phyloP scores from a whole-genome alignment of 2,888 invertebrate genomes.

The Anoncus sp. region DNA sequence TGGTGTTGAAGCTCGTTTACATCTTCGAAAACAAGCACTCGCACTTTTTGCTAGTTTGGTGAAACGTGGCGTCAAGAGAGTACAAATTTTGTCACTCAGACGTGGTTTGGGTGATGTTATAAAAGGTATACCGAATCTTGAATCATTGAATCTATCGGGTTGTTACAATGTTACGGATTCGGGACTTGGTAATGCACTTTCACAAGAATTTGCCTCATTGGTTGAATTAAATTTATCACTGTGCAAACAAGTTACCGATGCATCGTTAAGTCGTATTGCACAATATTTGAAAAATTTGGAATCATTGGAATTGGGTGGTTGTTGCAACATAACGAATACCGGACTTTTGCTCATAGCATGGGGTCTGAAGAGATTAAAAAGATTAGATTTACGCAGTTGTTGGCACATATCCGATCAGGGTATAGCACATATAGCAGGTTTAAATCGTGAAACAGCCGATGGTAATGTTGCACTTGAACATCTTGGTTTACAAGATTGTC shows the following conservation, averaged over 20 bases:
- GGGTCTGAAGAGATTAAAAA: constrained; percentile 93
- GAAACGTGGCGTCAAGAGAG: constrained; percentile 93
- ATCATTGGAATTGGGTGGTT: constrained; percentile 95
- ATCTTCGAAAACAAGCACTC: constrained; percentile 92
- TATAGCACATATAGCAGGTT: constrained; percentile 93
- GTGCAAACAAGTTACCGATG: constrained; percentile 98
- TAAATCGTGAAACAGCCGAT: constrained; percentile 86
- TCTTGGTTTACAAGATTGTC: constrained; percentile 97
- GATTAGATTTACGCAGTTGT: constrained; percentile 95
- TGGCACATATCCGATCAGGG: constrained; percentile 97
- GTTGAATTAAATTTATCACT: constrained; percentile 94
- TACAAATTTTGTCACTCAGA: constrained; percentile 94
- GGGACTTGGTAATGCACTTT: constrained; percentile 93
- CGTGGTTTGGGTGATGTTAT: constrained; percentile 94
- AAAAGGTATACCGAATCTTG: constrained; percentile 92
- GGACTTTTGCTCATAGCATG: constrained; percentile 94
- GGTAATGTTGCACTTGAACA: constrained; percentile 92
- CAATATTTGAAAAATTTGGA: constrained; percentile 94
- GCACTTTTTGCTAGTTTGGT: constrained; percentile 94
- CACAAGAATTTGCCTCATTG: constrained; percentile 90
- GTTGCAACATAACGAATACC: constrained; percentile 95
- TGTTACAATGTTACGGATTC: constrained; percentile 97
- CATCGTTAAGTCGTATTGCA: constrained; percentile 93
- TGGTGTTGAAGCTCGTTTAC: constrained; percentile 95
- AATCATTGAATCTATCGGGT: constrained; percentile 95